phyloP scores from a whole-genome alignment of 2,888 invertebrate genomes.

The Antheraea assamensis region DNA sequence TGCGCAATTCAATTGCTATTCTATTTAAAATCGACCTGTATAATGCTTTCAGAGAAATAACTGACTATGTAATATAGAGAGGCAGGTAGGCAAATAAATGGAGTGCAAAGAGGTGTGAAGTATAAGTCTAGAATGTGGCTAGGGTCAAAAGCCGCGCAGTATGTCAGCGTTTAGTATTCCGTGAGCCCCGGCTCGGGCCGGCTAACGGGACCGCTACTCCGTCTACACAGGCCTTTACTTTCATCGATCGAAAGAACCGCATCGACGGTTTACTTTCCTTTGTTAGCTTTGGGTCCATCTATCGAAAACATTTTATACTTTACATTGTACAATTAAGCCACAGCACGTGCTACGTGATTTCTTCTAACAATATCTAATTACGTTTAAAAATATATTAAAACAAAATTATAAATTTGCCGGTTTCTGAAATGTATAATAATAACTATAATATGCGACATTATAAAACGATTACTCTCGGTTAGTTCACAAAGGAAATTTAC shows the following conservation, averaged over 20 bases:
- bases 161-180: slow-evolving; percentile 82
- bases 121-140: slow-evolving; percentile 78
- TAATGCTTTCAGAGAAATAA: slow-evolving; percentile 16
- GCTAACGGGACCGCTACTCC: slow-evolving; percentile 73
- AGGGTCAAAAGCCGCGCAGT: slow-evolving; percentile 82
- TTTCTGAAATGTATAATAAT: slow-evolving; percentile 16
- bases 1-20: slow-evolving; percentile 5
- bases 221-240: slow-evolving; percentile 80
- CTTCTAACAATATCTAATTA: slow-evolving; percentile 20
- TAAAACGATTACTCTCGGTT: slow-evolving; percentile 63
- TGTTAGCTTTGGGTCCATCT: slow-evolving; percentile 68
- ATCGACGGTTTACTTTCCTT: slow-evolving; percentile 79
- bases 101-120: slow-evolving; percentile 69
- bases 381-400: background rate
- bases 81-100: slow-evolving; percentile 48
- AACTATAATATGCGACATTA: slow-evolving; percentile 44
- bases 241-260: slow-evolving; percentile 78
- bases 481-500: slow-evolving; percentile 49
- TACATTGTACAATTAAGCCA: slow-evolving; percentile 3
- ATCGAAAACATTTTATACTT: slow-evolving; percentile 18
- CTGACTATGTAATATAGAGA: slow-evolving; percentile 23
- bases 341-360: slow-evolving; percentile 14
- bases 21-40: slow-evolving; percentile 2
- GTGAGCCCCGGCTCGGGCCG: slow-evolving; percentile 70
- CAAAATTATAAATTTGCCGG: background rate